Percentiles rank a stretch among this genome's conserved stretches.
Conservation (phyloP, 2,797 vertebrate genomes). For the Nannoperca australis region DNA sequence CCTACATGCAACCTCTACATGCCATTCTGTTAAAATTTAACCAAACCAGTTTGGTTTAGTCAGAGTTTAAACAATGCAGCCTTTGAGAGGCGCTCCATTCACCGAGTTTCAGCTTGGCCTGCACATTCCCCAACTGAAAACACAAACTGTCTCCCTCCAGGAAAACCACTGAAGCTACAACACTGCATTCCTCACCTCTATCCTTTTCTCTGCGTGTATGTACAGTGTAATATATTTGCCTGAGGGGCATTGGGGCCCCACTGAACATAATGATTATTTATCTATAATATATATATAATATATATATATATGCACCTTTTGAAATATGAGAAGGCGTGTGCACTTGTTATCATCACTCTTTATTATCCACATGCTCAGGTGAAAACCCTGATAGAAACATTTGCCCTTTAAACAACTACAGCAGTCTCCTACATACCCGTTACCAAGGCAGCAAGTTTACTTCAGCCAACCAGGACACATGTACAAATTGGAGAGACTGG, state of each 20-base stretch:
- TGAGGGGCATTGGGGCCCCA: neutral
- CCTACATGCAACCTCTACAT: slow-evolving; percentile 26
- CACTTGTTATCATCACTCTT: slow-evolving; percentile 20
- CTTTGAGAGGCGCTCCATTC: slow-evolving; percentile 73
- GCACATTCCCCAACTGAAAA: slow-evolving; percentile 75
- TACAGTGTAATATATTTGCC: slow-evolving; percentile 1
- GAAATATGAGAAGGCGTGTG: slow-evolving; percentile 26
- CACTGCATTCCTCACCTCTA: slow-evolving; percentile 61
- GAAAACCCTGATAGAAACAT: slow-evolving; percentile 30
- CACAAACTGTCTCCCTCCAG: slow-evolving; percentile 69
- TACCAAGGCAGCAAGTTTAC: slow-evolving; percentile 66
- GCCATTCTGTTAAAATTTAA: slow-evolving; percentile 72
- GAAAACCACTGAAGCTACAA: slow-evolving; percentile 63
- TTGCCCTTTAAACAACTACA: slow-evolving; percentile 35
- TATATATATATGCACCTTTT: slow-evolving; percentile 34
- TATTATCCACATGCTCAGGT: slow-evolving; percentile 25
- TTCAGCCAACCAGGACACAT: slow-evolving; percentile 55
- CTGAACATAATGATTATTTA: slow-evolving; percentile 21
- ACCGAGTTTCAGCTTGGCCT: slow-evolving; percentile 70
- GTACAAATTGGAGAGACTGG: slow-evolving; percentile 30
- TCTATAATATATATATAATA: no score
- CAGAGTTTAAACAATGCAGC: slow-evolving; percentile 80
- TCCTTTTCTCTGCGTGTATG: slow-evolving; percentile 10
- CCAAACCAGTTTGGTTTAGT: slow-evolving; percentile 73
- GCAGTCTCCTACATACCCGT: slow-evolving; percentile 41